Conservation (phyloP, 2,888 invertebrate species). For the Erannis defoliaria region DNA sequence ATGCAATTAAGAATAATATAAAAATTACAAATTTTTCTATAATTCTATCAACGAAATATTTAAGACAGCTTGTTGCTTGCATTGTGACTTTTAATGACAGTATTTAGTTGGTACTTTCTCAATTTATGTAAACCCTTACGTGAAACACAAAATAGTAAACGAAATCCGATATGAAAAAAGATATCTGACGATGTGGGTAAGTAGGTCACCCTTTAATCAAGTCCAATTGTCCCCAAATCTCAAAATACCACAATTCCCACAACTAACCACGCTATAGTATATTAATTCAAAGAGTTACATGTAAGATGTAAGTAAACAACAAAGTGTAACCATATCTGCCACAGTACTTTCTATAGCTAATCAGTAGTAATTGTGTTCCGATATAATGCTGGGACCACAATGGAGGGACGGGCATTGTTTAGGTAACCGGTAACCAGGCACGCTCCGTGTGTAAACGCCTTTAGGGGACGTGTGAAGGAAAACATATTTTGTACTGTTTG, state of each 20-base stretch:
- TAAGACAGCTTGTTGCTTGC: no score
- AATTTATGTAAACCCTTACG: no score
- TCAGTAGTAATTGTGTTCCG: constrained; percentile 67
- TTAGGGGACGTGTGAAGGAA: constrained; percentile 34
- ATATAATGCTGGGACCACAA: constrained; percentile 33
- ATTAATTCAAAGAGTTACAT: constrained; percentile 30
- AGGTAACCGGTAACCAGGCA: constrained; percentile 25
- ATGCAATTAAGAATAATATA: no score
- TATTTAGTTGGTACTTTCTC: no score
- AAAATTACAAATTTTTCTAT: no score
- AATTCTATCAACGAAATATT: no score
- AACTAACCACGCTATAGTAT: background rate
- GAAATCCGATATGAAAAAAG: background rate
- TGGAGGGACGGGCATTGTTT: constrained; percentile 30
- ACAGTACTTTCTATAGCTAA: constrained; percentile 62
- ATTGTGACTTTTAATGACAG: no score
- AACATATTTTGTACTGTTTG: constrained; percentile 29
- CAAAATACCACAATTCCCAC: constrained; percentile 10
- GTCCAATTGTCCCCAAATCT: constrained; percentile 5
- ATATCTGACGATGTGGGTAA: background rate
- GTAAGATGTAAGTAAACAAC: constrained; percentile 23
- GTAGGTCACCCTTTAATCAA: constrained; percentile 17
- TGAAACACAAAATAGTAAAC: background rate
- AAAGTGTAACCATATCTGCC: constrained; percentile 36
- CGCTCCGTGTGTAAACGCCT: constrained; percentile 29